Evolutionary conservation across 2,797 vertebrate species (phyloP).

Genomic region (Semotilus atromaculatus): DNA sequence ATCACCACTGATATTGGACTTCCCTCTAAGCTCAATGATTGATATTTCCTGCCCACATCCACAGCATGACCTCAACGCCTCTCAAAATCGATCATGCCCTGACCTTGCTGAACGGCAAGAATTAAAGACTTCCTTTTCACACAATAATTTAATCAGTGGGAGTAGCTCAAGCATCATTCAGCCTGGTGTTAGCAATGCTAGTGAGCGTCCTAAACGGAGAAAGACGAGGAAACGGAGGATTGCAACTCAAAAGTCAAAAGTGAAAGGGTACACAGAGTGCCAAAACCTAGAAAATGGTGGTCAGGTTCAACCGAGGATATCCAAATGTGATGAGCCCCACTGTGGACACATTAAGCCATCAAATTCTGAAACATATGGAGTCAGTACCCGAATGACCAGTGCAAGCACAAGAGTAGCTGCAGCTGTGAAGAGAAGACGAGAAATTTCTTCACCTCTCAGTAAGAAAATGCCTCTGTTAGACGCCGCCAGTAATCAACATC

Average conservation of each 20-base stretch:
- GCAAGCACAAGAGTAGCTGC: not conserved
- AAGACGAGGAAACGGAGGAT: constrained; percentile 3
- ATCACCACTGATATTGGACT: constrained; percentile 48
- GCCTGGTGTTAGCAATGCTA: not conserved
- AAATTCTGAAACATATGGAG: not conserved
- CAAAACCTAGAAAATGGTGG: not conserved
- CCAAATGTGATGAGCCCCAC: not conserved
- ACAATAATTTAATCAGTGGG: not conserved
- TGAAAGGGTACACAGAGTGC: not conserved
- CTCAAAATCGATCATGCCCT: constrained; percentile 27
- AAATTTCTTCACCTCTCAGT: not conserved
- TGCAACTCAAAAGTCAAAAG: constrained; percentile 1
- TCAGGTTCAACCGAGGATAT: not conserved
- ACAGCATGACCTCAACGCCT: constrained; percentile 3
- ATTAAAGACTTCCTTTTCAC: constrained; percentile 5
- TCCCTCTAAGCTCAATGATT: constrained; percentile 51
- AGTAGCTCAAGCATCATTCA: constrained; percentile 11
- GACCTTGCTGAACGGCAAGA: not conserved
- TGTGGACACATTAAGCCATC: constrained; percentile 6
- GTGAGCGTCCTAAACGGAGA: not conserved
- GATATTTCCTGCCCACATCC: constrained; percentile 10
- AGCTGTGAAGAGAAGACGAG: constrained; percentile 2
- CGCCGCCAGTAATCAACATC: not conserved
- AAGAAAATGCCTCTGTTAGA: not conserved
- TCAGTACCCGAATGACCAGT: not conserved